Percentiles rank a stretch among this genome's conserved stretches.
These are phyloP conservation scores for Volucella zonaria DNA, from an alignment of 2,888 invertebrate genomes.

Conservation along the genomic window DNA sequence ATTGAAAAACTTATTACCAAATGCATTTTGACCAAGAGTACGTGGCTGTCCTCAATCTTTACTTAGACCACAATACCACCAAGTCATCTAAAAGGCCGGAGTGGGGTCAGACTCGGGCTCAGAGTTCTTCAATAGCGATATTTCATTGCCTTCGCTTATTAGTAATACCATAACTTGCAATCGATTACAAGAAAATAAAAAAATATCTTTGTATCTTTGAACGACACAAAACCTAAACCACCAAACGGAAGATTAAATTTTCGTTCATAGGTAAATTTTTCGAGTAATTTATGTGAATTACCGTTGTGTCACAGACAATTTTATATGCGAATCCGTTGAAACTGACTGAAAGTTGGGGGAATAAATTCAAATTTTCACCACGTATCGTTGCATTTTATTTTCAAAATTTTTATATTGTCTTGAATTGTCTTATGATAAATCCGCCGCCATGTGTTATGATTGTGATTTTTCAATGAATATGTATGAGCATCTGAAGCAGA, in stretches of 20 bases:
- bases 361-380: slow-evolving; percentile 41
- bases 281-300: slow-evolving; percentile 37
- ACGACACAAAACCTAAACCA: neutral
- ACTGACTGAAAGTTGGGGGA: neutral
- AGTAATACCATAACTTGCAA: slow-evolving; percentile 9
- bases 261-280: neutral
- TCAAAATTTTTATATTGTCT: neutral
- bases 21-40: slow-evolving; percentile 12
- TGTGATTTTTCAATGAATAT: slow-evolving; percentile 18
- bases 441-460: slow-evolving; percentile 25
- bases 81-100: neutral
- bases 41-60: slow-evolving; percentile 38
- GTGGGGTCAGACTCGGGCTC: neutral
- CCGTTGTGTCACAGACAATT: slow-evolving; percentile 31
- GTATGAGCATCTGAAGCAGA: neutral
- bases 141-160: slow-evolving; percentile 31
- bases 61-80: neutral
- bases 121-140: neutral
- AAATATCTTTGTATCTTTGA: neutral
- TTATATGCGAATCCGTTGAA: slow-evolving; percentile 5
- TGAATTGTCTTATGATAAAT: neutral
- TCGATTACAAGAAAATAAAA: neutral
- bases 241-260: slow-evolving; percentile 8
- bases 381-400: slow-evolving; percentile 38
- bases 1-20: slow-evolving; percentile 3